A percentile compares a stretch with the other conserved stretches of the same genome.
phyloP scores from a whole-genome alignment of 2,888 invertebrate species.

The Limnephilus lunatus region DNA sequence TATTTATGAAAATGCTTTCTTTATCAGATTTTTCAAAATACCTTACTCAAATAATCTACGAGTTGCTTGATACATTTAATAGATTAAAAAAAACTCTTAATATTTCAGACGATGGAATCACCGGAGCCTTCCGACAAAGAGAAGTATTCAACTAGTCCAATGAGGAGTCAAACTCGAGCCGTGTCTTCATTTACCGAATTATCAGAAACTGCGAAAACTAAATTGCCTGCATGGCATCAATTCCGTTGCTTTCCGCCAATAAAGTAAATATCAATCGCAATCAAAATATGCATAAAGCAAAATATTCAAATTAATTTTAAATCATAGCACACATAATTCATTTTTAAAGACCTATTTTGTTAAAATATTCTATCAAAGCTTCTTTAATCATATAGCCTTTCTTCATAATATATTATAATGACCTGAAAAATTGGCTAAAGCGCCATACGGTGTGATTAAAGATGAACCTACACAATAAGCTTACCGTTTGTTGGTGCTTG shows the following conservation, averaged over 20 bases:
- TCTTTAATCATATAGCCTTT: background rate
- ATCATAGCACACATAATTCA: no score
- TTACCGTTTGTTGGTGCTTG: no score
- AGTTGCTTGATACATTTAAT: background rate
- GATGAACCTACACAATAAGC: no score
- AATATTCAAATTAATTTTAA: background rate
- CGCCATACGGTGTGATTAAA: no score
- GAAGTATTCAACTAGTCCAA: constrained; percentile 69
- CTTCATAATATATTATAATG: no score
- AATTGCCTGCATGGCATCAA: constrained; percentile 76
- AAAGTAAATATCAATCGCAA: constrained; percentile 70
- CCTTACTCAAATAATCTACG: no score
- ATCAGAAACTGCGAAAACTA: constrained; percentile 72
- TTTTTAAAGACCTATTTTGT: background rate
- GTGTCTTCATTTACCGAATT: constrained; percentile 75
- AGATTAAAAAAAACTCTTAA: background rate
- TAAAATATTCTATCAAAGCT: background rate
- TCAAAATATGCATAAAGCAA: background rate
- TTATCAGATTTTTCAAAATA: background rate
- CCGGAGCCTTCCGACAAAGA: constrained; percentile 75
- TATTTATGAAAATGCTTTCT: background rate
- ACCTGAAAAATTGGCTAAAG: no score
- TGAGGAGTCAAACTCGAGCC: constrained; percentile 73
- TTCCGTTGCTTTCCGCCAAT: constrained; percentile 74
- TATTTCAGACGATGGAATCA: constrained; percentile 74